Base-by-base conservation (phyloP, 1,140 invertebrate genomes). In the Leptopilina clavipes region DNA sequence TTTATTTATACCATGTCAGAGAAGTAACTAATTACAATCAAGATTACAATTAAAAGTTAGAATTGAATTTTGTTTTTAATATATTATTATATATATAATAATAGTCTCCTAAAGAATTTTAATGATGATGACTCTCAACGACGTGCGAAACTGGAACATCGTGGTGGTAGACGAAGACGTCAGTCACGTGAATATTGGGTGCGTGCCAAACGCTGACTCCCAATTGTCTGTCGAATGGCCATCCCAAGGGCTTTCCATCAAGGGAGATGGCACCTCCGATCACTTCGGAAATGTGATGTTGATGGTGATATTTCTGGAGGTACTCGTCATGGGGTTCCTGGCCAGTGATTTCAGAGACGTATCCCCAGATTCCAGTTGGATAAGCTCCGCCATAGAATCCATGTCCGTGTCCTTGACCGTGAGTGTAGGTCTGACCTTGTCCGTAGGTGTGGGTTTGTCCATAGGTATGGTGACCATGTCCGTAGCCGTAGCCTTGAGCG, bases 161-260 rank as follows among this genome's bases (percentile, higher is more conserved):
- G 19, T 87, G 82, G 81, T 90, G 89, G 79, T 88, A 85, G 80
- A 91, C 86, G 54, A 86, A 81, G 75, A 92, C 86, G 14, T 91
- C 90, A 14, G 82, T 83, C 11, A 91, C 84, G 71, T 87, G 83
- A 31, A 92, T 87, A 83, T 37, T 65, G 11, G 59, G 59, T 65
- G 25, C 25, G 14, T n/a, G 22, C 59, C 59, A 65, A 12, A 25
- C 59, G 25, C 59, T 65, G 19, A 31, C 22, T 9, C 59, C 59
- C 25, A 65, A 65, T 31, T 25, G 59, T 92, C 92, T 89, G 76
- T 92, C 90, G 71, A 92, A 88, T 12, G 92, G 91, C 80, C 87
- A 92, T 18, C 92, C 92, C 73, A 92, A 87, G 5, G 92, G 88
- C 75, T 82, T 89, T 74, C 85, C 83, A 31, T 59, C 56, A 22